phyloP scores from a whole-genome alignment of 2,888 invertebrate genomes.

The Xylota segnis region DNA sequence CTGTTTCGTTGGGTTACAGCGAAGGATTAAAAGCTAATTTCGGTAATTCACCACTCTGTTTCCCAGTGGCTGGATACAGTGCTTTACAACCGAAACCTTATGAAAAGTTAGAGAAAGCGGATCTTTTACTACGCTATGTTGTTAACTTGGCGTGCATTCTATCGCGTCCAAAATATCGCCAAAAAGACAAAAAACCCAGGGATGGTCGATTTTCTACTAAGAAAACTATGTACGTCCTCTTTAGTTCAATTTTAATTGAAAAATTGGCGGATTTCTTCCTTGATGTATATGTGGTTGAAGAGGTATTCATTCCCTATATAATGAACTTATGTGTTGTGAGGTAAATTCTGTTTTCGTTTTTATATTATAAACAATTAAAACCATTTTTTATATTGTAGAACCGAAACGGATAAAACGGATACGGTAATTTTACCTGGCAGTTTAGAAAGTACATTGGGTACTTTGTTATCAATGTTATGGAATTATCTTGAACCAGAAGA shows the following conservation, averaged over 20 bases:
- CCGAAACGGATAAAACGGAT: constrained; percentile 80
- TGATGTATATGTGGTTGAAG: constrained; percentile 89
- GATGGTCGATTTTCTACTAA: constrained; percentile 79
- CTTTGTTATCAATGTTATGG: constrained; percentile 83
- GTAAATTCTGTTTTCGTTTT: constrained; percentile 64
- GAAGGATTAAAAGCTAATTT: constrained; percentile 93
- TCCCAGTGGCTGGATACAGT: constrained; percentile 88
- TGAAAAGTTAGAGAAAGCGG: constrained; percentile 80
- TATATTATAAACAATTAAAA: constrained; percentile 11
- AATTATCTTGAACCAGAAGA: constrained; percentile 83
- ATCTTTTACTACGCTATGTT: constrained; percentile 81
- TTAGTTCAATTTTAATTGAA: constrained; percentile 86
- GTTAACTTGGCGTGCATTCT: constrained; percentile 82
- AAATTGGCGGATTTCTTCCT: constrained; percentile 87
- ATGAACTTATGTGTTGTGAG: constrained; percentile 79
- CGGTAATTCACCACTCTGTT: constrained; percentile 88
- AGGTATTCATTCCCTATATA: constrained; percentile 87
- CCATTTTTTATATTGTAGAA: constrained; percentile 61
- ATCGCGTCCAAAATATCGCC: constrained; percentile 80
- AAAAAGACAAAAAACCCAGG: constrained; percentile 70
- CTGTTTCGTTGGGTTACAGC: constrained; percentile 91
- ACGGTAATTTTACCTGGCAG: constrained; percentile 79
- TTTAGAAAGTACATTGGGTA: constrained; percentile 80
- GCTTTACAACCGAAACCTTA: constrained; percentile 87
- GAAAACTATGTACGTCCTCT: constrained; percentile 86